These are phyloP conservation scores for Puntigrus tetrazona DNA, from an alignment of 2,113 vertebrate genomes.

Conservation along the genomic window DNA sequence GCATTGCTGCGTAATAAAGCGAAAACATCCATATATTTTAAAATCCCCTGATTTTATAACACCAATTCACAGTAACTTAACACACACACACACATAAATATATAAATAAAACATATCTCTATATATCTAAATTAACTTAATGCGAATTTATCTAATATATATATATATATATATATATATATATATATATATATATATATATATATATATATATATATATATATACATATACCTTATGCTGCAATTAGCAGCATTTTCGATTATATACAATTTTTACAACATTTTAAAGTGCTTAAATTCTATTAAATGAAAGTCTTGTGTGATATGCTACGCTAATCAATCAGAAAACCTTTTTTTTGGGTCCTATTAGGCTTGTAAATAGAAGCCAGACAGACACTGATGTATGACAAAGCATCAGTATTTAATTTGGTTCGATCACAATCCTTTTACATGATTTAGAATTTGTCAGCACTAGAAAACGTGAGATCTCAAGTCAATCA, in stretches of 20 bases:
- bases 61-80: no score
- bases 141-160: not conserved
- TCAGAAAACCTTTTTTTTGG: not conserved
- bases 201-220: not conserved
- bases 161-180: not conserved
- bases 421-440: conserved; percentile 50
- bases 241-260: not conserved
- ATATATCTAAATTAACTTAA: not conserved
- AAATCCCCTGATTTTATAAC: not conserved
- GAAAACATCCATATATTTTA: not conserved
- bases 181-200: not conserved
- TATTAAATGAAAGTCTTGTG: not conserved
- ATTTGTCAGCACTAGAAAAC: conserved; percentile 40
- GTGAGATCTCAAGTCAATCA: conserved; percentile 34
- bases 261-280: not conserved
- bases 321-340: not conserved
- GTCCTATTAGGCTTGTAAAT: not conserved
- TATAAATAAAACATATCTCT: no score
- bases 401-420: conserved; percentile 34
- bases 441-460: conserved; percentile 36
- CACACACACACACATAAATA: no score
- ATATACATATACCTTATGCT: not conserved
- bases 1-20: not conserved
- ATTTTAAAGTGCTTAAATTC: not conserved
- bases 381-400: conserved; percentile 11